Evolutionary conservation across 2,113 vertebrate genomes (phyloP), one percentile per base, ranked within the genome.

Genomic region (Hydrolagus affinis): DNA sequence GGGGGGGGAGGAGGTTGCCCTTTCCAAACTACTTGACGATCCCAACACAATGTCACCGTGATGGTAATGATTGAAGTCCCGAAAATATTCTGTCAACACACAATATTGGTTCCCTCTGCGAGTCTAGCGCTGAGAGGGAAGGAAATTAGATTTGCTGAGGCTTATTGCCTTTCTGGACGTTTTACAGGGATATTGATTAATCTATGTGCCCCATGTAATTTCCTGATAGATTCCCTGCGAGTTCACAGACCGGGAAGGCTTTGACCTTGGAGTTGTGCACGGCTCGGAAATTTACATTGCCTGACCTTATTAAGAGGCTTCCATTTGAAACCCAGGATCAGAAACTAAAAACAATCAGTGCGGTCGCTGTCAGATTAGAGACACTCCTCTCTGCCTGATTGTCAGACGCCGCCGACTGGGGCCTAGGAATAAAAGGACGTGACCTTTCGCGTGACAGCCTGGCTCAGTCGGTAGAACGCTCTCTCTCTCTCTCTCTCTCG

Each of bases 81-180:
- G 62, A 62, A 80, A 28, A 64, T 66, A 64, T 80, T 64, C 77
- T 80, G 60, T 64, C n/a, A 80, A 28, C 60, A 17, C 59, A 64
- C n/a, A 59, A 66, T 80, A 80, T 80, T 80, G 59, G 14, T 15
- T 80, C 30, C 17, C 75, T 28, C 76, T 8, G 8, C 44, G 25
- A 8, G 15, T 2, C 44, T 10, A 62, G 15, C 59, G 12, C 64
- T 80, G 60, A 59, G 19, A 6, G 44, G 44, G 64, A 62, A 25
- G 59, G 23, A 80, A 80, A 80, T 80, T 80, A 60, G 64, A 80
- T 44, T 80, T 80, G 23, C 60, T 8, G 3, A 7, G 14, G 28
- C 28, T 60, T 80, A 60, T 62, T 28, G 60, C 19, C 4, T n/a
- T 80, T 66, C 59, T 30, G 25, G 59, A 30, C 19, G n/a, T 25